Evolutionary conservation across 2,888 invertebrate species (phyloP).

Genomic region (Ectemnius continuus): DNA sequence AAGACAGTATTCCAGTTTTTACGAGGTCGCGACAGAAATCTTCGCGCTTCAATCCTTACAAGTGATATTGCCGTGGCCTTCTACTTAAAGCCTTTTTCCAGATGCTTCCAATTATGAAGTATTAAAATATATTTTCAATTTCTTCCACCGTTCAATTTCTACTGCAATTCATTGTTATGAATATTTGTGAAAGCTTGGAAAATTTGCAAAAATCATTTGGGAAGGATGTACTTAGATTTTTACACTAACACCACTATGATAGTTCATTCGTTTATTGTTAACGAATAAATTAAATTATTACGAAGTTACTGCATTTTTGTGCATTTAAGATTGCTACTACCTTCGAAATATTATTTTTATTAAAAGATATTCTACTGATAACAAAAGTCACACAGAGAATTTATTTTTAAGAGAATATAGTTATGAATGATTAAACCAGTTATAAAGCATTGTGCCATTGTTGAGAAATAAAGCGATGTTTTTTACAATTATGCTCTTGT

Average conservation of each 20-base stretch:
- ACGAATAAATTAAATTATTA: conserved; percentile 20
- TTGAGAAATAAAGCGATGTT: conserved; percentile 51
- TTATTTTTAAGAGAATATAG: conserved; percentile 13
- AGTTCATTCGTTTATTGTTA: conserved; percentile 1
- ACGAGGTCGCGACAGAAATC: conserved; percentile 5
- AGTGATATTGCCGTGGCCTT: conserved; percentile 40
- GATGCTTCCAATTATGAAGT: conserved; percentile 20
- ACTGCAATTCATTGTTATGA: conserved; percentile 3
- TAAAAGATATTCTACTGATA: conserved; percentile 6
- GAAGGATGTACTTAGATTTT: conserved; percentile 31
- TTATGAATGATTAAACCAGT: conserved; percentile 4
- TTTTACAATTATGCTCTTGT: conserved; percentile 33
- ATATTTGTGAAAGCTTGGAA: conserved; percentile 1
- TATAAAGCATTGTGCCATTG: conserved; percentile 61
- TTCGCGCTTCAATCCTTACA: conserved; percentile 18
- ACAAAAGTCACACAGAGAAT: conserved; percentile 16
- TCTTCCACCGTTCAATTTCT: neutral
- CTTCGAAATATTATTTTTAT: conserved; percentile 18
- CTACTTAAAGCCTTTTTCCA: conserved; percentile 46
- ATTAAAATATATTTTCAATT: conserved; percentile 5
- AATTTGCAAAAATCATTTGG: conserved; percentile 25
- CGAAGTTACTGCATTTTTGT: conserved; percentile 14
- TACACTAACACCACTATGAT: neutral
- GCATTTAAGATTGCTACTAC: conserved; percentile 16
- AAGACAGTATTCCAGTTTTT: conserved; percentile 29